A percentile compares a stretch with the other conserved stretches of the same genome.
phyloP scores from a whole-genome alignment of 2,888 invertebrate species.

The Entomobrya proxima region DNA sequence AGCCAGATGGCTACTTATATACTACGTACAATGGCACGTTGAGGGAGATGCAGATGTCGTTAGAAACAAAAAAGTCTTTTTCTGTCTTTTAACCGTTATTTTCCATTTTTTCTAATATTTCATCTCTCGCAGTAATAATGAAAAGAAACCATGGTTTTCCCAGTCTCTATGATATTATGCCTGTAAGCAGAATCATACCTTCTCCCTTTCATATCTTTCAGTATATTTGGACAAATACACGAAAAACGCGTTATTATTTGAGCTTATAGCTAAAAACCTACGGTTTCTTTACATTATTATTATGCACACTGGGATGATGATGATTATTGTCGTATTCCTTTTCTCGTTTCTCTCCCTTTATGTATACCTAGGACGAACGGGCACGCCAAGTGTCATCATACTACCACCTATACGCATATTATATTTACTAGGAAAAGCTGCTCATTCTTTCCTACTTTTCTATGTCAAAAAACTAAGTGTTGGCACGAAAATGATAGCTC shows the following conservation, averaged over 20 bases:
- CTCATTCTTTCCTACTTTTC: slow-evolving; percentile 56
- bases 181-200: background rate
- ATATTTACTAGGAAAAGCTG: slow-evolving; percentile 12
- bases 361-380: background rate
- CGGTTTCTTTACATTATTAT: background rate
- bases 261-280: background rate
- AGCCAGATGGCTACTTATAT: slow-evolving; percentile 65
- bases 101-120: slow-evolving; percentile 55
- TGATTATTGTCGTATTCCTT: slow-evolving; percentile 9
- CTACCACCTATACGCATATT: no score
- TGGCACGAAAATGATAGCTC: no score
- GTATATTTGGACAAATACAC: background rate
- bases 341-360: background rate
- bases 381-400: background rate
- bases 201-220: background rate
- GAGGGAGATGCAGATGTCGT: slow-evolving; percentile 52
- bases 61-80: slow-evolving; percentile 30
- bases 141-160: slow-evolving; percentile 3
- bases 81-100: slow-evolving; percentile 45
- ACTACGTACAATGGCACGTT: background rate
- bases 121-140: slow-evolving; percentile 47
- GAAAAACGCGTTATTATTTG: background rate
- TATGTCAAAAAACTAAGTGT: slow-evolving; percentile 64
- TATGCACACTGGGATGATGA: background rate
- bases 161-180: background rate